phyloP scores from a whole-genome alignment of 2,113 vertebrate species.

The Notarius lentiginosus region DNA sequence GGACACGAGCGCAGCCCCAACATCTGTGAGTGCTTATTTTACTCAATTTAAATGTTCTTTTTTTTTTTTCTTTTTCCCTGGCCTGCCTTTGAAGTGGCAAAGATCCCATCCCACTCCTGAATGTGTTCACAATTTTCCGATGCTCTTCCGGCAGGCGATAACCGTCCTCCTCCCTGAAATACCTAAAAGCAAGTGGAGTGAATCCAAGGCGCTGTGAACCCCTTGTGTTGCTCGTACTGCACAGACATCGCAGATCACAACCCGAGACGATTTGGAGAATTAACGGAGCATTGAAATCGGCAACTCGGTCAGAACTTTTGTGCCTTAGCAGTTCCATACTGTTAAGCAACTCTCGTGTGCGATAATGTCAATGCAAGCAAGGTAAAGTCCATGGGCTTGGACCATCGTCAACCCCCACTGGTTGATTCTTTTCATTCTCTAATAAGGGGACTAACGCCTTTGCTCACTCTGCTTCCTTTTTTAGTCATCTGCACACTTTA shows the following conservation, averaged over 20 bases:
- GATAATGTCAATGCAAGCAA: constrained; percentile 32
- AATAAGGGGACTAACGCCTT: neutral
- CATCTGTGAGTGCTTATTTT: constrained; percentile 61
- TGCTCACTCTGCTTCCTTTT: constrained; percentile 14
- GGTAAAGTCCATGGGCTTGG: constrained; percentile 40
- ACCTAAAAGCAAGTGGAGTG: constrained; percentile 53
- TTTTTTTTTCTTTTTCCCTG: constrained; percentile 50
- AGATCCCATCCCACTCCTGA: constrained; percentile 53
- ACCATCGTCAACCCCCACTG: constrained; percentile 17
- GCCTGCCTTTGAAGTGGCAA: constrained; percentile 71
- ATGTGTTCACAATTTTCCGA: constrained; percentile 65
- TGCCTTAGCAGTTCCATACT: constrained; percentile 58
- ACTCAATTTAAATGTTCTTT: neutral
- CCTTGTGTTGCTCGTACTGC: neutral
- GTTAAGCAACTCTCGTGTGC: constrained; percentile 37
- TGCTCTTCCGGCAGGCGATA: constrained; percentile 60
- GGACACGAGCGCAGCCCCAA: constrained; percentile 47
- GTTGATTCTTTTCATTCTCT: constrained; percentile 26
- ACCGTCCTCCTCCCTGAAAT: constrained; percentile 64
- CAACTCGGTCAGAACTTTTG: neutral
- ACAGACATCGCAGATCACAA: neutral
- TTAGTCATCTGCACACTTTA: constrained; percentile 23
- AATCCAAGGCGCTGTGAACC: constrained; percentile 28
- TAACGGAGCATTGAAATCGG: neutral
- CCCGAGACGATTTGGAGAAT: neutral